Conservation (phyloP, 2,888 invertebrate genomes). For the Parnassius mnemosyne region DNA sequence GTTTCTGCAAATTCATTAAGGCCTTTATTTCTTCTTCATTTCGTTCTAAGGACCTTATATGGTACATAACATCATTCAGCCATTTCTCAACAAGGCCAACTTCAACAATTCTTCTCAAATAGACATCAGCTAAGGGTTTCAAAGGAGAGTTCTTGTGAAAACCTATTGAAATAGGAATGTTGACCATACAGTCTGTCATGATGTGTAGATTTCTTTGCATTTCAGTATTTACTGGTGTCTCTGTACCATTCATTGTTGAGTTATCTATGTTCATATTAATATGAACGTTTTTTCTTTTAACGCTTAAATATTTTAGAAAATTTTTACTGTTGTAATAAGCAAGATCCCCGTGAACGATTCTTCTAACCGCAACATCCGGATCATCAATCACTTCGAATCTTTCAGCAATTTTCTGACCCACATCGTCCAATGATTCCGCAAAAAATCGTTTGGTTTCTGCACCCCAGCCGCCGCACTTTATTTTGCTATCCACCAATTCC, state of each 20-base stretch:
- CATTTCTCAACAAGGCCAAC: conserved; percentile 89
- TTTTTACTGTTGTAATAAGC: conserved; percentile 91
- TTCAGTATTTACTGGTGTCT: conserved; percentile 30
- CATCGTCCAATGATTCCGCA: conserved; percentile 83
- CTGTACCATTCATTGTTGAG: conserved; percentile 41
- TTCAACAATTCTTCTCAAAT: conserved; percentile 85
- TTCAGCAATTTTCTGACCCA: conserved; percentile 83
- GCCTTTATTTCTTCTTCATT: conserved; percentile 85
- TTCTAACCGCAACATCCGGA: conserved; percentile 82
- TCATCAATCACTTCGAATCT: conserved; percentile 83
- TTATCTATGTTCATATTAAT: conserved; percentile 47
- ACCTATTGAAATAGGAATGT: conserved; percentile 90
- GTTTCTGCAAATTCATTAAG: conserved; percentile 87
- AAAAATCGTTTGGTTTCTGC: conserved; percentile 86
- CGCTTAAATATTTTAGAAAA: conserved; percentile 84
- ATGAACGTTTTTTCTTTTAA: conserved; percentile 70
- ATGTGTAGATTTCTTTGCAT: conserved; percentile 84
- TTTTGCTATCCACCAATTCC: conserved; percentile 83
- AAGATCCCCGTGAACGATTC: conserved; percentile 85
- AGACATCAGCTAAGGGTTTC: conserved; percentile 84
- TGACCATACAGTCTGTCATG: conserved; percentile 89
- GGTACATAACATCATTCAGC: conserved; percentile 86
- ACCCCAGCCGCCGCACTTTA: conserved; percentile 87
- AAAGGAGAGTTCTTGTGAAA: conserved; percentile 91
- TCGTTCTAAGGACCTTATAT: conserved; percentile 75